A percentile compares a stretch with the other conserved stretches of the same genome.
Evolutionary conservation across 2,797 vertebrate species (phyloP).

Genomic region (Falco columbarius): DNA sequence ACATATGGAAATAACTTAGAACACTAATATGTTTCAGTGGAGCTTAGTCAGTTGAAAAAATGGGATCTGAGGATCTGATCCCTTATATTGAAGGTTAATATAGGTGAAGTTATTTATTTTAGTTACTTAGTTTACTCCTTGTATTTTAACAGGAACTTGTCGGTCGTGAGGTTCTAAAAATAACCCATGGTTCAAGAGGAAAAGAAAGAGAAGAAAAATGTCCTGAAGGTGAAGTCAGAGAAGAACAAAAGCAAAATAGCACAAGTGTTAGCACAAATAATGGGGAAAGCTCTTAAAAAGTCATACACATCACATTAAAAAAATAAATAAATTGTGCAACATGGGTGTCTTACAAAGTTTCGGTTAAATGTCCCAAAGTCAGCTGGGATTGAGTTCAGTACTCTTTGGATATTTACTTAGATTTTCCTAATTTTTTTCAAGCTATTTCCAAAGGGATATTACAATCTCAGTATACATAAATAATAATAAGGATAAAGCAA

Average conservation of each 20-base stretch:
- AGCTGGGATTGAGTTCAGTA: neutral
- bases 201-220: neutral
- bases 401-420: neutral
- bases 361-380: neutral
- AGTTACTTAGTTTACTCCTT: neutral
- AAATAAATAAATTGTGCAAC: neutral
- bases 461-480: neutral
- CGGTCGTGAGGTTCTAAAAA: neutral
- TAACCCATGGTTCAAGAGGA: neutral
- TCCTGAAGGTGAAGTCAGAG: neutral
- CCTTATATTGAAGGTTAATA: neutral
- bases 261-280: neutral
- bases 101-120: neutral
- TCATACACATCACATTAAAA: neutral
- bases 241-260: neutral
- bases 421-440: neutral
- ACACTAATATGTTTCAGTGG: neutral
- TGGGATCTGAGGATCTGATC: neutral
- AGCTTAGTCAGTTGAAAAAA: neutral
- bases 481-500: neutral
- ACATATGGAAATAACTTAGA: neutral
- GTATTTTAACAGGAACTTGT: neutral
- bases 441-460: neutral
- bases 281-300: neutral
- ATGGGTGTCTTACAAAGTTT: accelerated